These are phyloP conservation scores for Eumerus sabulonum DNA, from an alignment of 2,888 invertebrate genomes.

Conservation along the genomic window DNA sequence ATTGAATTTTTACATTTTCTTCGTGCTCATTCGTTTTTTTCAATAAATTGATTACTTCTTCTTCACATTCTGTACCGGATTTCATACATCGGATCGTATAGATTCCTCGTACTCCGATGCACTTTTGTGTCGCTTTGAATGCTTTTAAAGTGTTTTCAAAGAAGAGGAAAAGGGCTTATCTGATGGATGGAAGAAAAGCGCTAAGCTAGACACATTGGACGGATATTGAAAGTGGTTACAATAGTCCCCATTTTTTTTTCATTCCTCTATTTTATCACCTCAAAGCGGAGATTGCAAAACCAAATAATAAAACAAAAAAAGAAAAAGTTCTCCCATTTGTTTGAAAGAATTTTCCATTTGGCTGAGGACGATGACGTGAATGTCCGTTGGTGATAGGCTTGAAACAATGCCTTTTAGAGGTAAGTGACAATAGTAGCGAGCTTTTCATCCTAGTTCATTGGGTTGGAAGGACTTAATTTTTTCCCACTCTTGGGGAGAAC, in stretches of 20 bases:
- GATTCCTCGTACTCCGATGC: too few species aligned
- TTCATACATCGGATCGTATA: too few species aligned
- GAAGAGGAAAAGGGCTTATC: constrained; percentile 29
- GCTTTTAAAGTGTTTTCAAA: constrained; percentile 10
- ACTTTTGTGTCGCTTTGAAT: too few species aligned
- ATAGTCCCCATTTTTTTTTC: too few species aligned
- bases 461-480: constrained; percentile 11
- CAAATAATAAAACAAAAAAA: too few species aligned
- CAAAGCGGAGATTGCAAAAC: too few species aligned
- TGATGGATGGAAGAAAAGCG: constrained; percentile 38
- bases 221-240: constrained; percentile 2
- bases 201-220: constrained; percentile 38
- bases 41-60: not conserved
- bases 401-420: constrained; percentile 20
- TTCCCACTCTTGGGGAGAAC: not conserved
- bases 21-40: not conserved
- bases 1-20: constrained; percentile 48
- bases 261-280: too few species aligned
- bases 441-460: not conserved
- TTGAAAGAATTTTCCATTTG: constrained; percentile 21
- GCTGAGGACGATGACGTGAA: constrained; percentile 5
- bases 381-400: constrained; percentile 26
- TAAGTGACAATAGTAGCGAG: constrained; percentile 14
- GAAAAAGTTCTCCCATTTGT: too few species aligned
- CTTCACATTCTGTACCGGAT: not conserved